Evolutionary conservation across 2,797 vertebrate genomes (phyloP), one percentile per base, ranked within the genome.

Genomic region (Microcaecilia unicolor): DNA sequence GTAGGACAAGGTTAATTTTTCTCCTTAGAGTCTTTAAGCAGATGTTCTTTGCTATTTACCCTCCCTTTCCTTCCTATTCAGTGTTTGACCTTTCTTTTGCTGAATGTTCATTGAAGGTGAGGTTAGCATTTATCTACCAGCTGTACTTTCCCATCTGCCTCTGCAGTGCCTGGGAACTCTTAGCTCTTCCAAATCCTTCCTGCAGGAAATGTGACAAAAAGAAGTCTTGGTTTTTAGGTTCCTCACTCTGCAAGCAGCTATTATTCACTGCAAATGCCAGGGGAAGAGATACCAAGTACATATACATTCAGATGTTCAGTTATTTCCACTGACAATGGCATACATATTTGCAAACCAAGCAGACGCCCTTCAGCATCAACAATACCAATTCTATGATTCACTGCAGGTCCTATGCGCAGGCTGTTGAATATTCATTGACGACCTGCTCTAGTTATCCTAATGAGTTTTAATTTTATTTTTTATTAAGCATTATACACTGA

Each of bases 81-180:
- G 25, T 44, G 45, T 42, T 41, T 67, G 62, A 64, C 63, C 59
- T 60, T 47, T 62, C 55, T 61, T n/a, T 69, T 69, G 60, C 58
- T 55, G 61, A 61, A 38, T 31, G 33, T 54, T 71, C 44, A 20
- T 25, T 37, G 37, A 21, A 35, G 55, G 46, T 27, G 44, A 39
- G 15, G 49, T 52, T 52, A 51, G 49, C 43, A 43, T 66, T 74
- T 67, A 67, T 66, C 51, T 56, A 44, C 69, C 74, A 53, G 54
- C 74, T 67, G 61, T 43, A 65, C 18, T 48, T 43, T 65, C 62
- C 63, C 68, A 73, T 81, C 67, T 61, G 57, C 41, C 25, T 18
- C 5, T 42, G 23, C 28, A 26, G 38, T 8, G 15, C 34, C 25
- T 11, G 19, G 10, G 33, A 12, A n/a, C 20, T 28, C 40, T 34